These are phyloP conservation scores for Helicoverpa assulta DNA, from an alignment of 2,888 invertebrate genomes.

Conservation along the genomic window DNA sequence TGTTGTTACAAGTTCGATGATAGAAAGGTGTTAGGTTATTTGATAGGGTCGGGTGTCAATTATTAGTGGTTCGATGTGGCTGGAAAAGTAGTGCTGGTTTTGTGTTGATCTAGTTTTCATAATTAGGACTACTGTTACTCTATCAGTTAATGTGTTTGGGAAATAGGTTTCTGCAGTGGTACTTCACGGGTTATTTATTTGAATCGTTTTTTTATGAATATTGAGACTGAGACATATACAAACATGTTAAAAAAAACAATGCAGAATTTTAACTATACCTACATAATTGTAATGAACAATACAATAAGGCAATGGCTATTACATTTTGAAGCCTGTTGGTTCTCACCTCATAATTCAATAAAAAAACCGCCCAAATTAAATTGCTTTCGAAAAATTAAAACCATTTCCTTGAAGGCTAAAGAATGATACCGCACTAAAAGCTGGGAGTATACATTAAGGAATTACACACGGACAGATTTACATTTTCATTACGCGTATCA, in stretches of 20 bases:
- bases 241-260: too few relatives aligned
- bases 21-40: slow-evolving; percentile 43
- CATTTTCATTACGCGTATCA: slow-evolving; percentile 36
- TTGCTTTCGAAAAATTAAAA: slow-evolving; percentile 40
- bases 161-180: not conserved
- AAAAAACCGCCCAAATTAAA: slow-evolving; percentile 18
- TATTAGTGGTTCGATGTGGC: slow-evolving; percentile 18
- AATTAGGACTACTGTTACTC: not conserved
- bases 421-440: slow-evolving; percentile 40
- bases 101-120: not conserved
- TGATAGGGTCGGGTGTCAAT: slow-evolving; percentile 43
- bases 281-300: too few relatives aligned
- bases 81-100: slow-evolving; percentile 3
- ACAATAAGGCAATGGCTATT: not conserved
- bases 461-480: slow-evolving; percentile 45
- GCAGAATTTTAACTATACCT: too few relatives aligned
- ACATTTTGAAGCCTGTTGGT: not conserved
- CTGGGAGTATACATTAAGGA: slow-evolving; percentile 26
- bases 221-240: too few relatives aligned
- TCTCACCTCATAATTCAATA: not conserved
- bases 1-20: slow-evolving; percentile 33
- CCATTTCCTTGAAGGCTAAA: slow-evolving; percentile 33
- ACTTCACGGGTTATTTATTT: not conserved
- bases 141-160: too few relatives aligned
- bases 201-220: too few relatives aligned